Conservation (phyloP, 2,888 invertebrate species). For the Schizaphis graminum region DNA sequence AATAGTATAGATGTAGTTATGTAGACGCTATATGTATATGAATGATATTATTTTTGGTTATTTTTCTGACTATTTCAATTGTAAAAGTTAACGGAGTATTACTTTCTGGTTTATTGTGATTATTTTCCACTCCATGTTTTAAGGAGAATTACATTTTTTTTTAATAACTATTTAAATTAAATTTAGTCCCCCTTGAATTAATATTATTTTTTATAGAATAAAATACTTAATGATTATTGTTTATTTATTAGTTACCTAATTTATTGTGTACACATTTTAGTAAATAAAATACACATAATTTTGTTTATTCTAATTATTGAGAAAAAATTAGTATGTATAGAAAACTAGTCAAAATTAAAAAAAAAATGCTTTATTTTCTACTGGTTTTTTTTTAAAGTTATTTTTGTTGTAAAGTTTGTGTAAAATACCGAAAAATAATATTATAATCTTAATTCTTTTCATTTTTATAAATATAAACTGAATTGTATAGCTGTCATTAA, state of each 20-base stretch:
- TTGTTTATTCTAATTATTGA: background rate
- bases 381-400: background rate
- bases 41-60: background rate
- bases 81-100: background rate
- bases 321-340: background rate
- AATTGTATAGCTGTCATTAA: background rate
- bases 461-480: background rate
- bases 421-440: background rate
- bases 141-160: background rate
- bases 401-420: background rate
- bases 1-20: conserved; percentile 32
- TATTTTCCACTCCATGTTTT: background rate
- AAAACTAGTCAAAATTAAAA: background rate
- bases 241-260: conserved; percentile 20
- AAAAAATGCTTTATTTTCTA: background rate
- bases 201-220: background rate
- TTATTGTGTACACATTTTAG: background rate
- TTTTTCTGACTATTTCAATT: conserved; percentile 9
- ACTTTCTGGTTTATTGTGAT: background rate
- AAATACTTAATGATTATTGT: background rate
- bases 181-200: background rate
- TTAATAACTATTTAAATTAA: background rate
- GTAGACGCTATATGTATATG: background rate
- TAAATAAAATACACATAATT: background rate
- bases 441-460: background rate